Base-by-base conservation (phyloP, 2,797 vertebrate genomes). In the Halcyon chelicuti region DNA sequence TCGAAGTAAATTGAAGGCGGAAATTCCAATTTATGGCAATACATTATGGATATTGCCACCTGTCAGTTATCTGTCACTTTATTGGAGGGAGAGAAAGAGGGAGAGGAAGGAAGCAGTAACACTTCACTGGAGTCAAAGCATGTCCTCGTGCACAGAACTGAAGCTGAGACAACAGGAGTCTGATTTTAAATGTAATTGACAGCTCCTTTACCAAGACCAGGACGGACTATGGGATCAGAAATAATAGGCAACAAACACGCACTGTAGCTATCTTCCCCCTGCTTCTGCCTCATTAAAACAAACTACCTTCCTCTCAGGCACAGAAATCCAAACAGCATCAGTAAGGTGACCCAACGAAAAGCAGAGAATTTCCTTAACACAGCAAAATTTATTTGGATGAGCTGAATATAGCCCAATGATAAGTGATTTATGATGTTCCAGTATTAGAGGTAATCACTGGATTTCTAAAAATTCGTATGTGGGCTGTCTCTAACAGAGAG, bases 401-500 rank as follows among this genome's bases (percentile, higher is more conserved):
- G 42, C 18, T 71, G 61, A 60, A 54, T 37, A 25, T 28, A 62
- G 28, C 35, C 21, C 42, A 70, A 8, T 17, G 49, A 60, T 23
- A 70, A 54, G 5, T 60, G 46, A 86, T 84, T 65, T 66, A 73
- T 57, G 35, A 78, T 44, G 47, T 40, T 77, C 20, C 46, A 70
- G 40, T 52, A 33, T 84, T 51, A 52, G 21, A 93, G 22, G 22
- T 20, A 62, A 14, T 62, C 49, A 19, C 5, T 20, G 44, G 44
- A 80, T 80, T 92, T 77, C 54, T 72, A 72, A 77, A 93, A 93
- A 33, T 33, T 83, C 58, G n/a, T 85, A 33, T 82, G 79, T 52
- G 14, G 44, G 37, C 16, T 82, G 52, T n/a, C 21, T 54, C 35
- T 44, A 65, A 54, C 20, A 51, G 58, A 73, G 47, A 68, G 25